phyloP scores from a whole-genome alignment of 2,888 invertebrate genomes.

The Callyntrura guangdongensis region DNA sequence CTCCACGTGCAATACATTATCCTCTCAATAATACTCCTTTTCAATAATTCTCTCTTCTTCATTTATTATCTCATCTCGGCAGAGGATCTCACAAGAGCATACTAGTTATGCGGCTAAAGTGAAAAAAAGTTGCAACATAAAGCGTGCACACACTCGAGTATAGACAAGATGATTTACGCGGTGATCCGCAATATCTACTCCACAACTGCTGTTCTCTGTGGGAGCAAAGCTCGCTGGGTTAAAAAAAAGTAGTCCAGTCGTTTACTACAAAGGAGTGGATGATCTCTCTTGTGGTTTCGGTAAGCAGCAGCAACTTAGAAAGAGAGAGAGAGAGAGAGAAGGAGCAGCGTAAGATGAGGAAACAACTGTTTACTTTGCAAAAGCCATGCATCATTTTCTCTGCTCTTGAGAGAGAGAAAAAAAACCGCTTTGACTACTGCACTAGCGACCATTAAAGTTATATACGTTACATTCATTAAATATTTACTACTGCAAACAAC shows the following conservation, averaged over 20 bases:
- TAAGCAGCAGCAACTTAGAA: not conserved
- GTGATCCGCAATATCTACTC: too few relatives aligned
- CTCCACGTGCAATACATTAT: constrained; percentile 68
- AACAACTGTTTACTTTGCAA: constrained; percentile 63
- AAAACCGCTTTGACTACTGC: not conserved
- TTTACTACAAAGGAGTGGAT: not conserved
- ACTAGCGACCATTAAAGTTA: not conserved
- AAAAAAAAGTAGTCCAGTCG: too few relatives aligned
- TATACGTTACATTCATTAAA: too few relatives aligned
- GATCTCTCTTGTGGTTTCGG: constrained; percentile 1
- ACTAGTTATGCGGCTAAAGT: too few relatives aligned
- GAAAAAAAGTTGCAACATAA: too few relatives aligned
- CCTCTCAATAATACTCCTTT: constrained; percentile 42
- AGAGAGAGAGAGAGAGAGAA: not conserved
- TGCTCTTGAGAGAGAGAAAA: not conserved
- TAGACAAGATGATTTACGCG: too few relatives aligned
- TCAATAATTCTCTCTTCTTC: constrained; percentile 6
- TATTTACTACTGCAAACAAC: too few relatives aligned
- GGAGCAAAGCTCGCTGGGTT: too few relatives aligned
- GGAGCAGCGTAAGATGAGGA: not conserved
- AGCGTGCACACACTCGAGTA: too few relatives aligned
- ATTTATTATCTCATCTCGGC: not conserved
- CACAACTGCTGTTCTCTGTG: too few relatives aligned
- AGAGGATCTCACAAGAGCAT: not conserved
- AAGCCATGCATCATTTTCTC: constrained; percentile 67